Evolutionary conservation across 2,888 invertebrate species (phyloP), one percentile per base, ranked within the genome.

Genomic region (Rhingia rostrata): DNA sequence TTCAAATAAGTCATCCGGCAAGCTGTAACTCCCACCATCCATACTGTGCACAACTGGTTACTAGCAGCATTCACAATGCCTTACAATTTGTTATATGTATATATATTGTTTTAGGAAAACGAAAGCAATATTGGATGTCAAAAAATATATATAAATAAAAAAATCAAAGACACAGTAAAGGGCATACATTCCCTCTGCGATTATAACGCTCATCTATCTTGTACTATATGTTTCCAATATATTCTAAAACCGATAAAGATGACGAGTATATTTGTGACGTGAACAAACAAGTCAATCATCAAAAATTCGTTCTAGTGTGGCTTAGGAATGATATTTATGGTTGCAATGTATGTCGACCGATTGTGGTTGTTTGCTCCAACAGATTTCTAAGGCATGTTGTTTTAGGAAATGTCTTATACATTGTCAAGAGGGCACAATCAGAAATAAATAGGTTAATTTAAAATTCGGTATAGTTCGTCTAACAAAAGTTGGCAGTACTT

Each of bases 1-100:
- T 64, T 77, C 58, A 54, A 60, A 64, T 77, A 70, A 70, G 69
- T 81, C 81, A 77, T 70, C 53, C 75, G 58, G 45, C 60, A 61
- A 74, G 60, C 47, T 72, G 51, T 58, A 73, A 43, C 41, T 7
- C 37, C 61, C 49, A 51, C n/a, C 70, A 51, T 58, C 39, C 33
- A 51, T 22, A 9, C 10, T 35, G 10, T 12, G n/a, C 32, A 45
- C 43, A 12, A 32, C 47, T 37, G 30, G n/a, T n/a, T n/a, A n/a
- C n/a, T n/a, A n/a, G n/a, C 12, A 33, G 33, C 45, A 37, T 39
- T 39, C 4, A 12, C 32, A 10, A 7, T 12, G 41, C 45, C 33
- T 51, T 41, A 2, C 33, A 51, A 61, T 43, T 72, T 72, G 51
- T 5, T 60, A 35, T 33, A 10, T 67, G 33, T 53, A 6, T 33